phyloP scores from a whole-genome alignment of 2,797 vertebrate genomes.

The Morus bassanus region DNA sequence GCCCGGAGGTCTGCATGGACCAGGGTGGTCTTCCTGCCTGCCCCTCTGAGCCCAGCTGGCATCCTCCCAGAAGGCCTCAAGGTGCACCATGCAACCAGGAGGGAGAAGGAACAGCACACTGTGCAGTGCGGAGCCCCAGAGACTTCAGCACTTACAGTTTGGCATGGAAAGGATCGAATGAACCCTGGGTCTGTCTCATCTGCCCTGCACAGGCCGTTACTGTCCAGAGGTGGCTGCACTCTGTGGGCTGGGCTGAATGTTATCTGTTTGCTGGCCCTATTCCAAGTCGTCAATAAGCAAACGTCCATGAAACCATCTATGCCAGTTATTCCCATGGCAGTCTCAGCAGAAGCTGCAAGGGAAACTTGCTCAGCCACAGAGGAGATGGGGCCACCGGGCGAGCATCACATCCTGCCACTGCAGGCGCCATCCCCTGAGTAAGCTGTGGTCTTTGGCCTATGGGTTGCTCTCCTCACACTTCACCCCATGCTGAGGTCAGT shows the following conservation, averaged over 20 bases:
- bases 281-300: background rate
- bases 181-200: background rate
- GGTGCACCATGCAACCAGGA: background rate
- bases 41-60: background rate
- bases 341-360: background rate
- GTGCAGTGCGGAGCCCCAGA: background rate
- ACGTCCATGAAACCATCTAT: background rate
- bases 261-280: background rate
- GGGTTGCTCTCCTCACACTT: accelerated
- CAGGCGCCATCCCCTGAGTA: background rate
- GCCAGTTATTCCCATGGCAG: background rate
- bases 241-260: background rate
- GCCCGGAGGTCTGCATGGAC: background rate
- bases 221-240: background rate
- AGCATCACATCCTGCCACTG: background rate
- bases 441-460: background rate
- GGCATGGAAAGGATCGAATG: accelerated
- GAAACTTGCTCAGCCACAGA: background rate
- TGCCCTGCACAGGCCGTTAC: background rate
- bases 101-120: background rate
- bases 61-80: background rate
- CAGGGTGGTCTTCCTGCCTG: background rate
- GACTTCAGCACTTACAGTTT: background rate
- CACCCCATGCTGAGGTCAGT: background rate
- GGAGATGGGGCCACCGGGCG: background rate